Percentiles rank a stretch among this genome's conserved stretches.
Evolutionary conservation across 2,113 vertebrate species (phyloP).

Genomic region (Misgurnus mizolepis): DNA sequence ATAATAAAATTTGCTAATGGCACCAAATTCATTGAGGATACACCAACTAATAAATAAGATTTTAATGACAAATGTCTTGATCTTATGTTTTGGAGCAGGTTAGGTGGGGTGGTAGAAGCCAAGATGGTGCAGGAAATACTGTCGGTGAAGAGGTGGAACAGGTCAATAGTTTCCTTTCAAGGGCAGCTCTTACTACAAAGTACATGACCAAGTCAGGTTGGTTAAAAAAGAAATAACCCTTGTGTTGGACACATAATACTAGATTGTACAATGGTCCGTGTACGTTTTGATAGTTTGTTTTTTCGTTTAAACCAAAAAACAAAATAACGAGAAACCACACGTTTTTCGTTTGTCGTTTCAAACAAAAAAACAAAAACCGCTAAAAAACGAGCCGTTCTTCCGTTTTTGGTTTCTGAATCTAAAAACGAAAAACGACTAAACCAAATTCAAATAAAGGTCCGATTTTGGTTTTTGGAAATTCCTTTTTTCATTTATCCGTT

Average conservation of each 20-base stretch:
- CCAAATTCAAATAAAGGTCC: no score
- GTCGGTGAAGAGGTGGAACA: conserved; percentile 9
- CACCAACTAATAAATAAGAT: not conserved
- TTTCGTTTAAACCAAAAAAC: no score
- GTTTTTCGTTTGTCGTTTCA: no score
- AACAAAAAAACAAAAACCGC: no score
- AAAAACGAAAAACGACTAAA: no score
- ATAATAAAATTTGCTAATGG: not conserved
- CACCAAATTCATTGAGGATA: not conserved
- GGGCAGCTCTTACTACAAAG: conserved; percentile 31
- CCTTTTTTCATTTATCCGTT: no score
- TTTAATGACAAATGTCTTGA: not conserved
- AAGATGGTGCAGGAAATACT: conserved; percentile 27
- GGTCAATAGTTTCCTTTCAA: conserved; percentile 15
- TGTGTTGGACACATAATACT: not conserved
- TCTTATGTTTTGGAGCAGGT: conserved; percentile 23
- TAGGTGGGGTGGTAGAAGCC: conserved; percentile 28
- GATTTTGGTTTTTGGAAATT: no score
- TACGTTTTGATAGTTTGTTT: no score
- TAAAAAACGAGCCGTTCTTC: no score
- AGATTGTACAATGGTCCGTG: not conserved
- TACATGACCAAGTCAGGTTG: conserved; percentile 39
- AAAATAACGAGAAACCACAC: no score
- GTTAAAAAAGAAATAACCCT: not conserved
- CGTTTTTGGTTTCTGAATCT: no score